A percentile compares a stretch with the other conserved stretches of the same genome.
Conservation (phyloP, 1,140 invertebrate genomes). For the Daktulosphaira vitifoliae region DNA sequence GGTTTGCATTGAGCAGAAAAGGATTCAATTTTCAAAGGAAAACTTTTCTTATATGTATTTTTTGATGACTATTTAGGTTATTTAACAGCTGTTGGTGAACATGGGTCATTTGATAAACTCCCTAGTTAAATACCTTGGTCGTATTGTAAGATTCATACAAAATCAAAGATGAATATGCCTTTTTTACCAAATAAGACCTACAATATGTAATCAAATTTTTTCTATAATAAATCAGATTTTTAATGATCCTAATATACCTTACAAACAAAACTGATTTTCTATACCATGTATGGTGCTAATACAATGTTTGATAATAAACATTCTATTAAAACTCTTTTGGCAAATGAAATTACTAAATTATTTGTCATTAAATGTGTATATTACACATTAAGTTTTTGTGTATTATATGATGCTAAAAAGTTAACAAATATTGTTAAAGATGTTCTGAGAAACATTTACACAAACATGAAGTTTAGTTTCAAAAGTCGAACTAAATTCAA, state of each 20-base stretch:
- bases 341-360: neutral
- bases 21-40: no score
- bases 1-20: no score
- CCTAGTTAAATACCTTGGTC: no score
- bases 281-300: neutral
- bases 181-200: no score
- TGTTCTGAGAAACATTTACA: constrained; percentile 31
- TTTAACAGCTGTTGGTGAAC: no score
- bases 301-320: neutral
- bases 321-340: neutral
- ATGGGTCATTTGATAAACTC: no score
- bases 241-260: neutral
- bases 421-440: constrained; percentile 29
- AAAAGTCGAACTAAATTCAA: neutral
- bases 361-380: constrained; percentile 37
- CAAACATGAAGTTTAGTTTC: constrained; percentile 30
- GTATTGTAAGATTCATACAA: no score
- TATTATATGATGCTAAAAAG: constrained; percentile 29
- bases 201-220: no score
- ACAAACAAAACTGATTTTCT: neutral
- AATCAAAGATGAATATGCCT: no score
- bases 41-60: no score
- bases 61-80: no score
- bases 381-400: constrained; percentile 36
- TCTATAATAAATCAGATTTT: no score